Percentiles rank a stretch among this genome's conserved stretches.
Conservation (phyloP, 1,140 invertebrate genomes). For the Goniozus legneri region DNA sequence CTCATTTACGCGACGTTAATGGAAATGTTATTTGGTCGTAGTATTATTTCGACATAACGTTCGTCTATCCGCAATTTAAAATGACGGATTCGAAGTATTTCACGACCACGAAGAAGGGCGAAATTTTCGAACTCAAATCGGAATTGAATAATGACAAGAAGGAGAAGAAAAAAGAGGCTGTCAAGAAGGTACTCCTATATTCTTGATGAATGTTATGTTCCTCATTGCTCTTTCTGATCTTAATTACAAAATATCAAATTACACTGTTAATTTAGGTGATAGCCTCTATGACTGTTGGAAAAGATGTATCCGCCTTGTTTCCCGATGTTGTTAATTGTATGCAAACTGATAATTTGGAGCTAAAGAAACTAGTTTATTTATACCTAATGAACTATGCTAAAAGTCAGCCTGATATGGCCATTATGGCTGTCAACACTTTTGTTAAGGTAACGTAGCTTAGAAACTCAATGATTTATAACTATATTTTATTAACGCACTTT, state of each 20-base stretch:
- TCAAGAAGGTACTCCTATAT: constrained; percentile 80
- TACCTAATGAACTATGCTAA: constrained; percentile 99
- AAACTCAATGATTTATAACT: constrained; percentile 17
- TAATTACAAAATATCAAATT: not conserved
- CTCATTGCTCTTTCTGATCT: not conserved
- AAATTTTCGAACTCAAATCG: constrained; percentile 98
- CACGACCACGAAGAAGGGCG: constrained; percentile 99
- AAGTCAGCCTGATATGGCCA: constrained; percentile 99
- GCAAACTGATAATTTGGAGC: constrained; percentile 99
- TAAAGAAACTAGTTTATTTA: constrained; percentile 98
- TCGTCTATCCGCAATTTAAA: constrained; percentile 31
- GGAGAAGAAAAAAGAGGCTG: constrained; percentile 99
- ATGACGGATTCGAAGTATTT: constrained; percentile 99
- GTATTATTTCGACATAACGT: not conserved
- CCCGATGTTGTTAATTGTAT: constrained; percentile 99
- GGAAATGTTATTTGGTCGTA: no score
- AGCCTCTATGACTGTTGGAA: constrained; percentile 99
- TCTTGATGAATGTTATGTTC: constrained; percentile 7
- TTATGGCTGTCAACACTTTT: constrained; percentile 99
- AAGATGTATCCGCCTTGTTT: constrained; percentile 93
- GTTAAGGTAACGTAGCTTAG: constrained; percentile 78
- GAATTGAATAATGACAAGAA: constrained; percentile 99
- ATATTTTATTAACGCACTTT: constrained; percentile 45
- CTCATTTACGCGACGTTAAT: no score
- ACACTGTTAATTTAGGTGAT: constrained; percentile 86